Conservation (phyloP, 1,140 invertebrate species). For the Polypedilum pembai region DNA sequence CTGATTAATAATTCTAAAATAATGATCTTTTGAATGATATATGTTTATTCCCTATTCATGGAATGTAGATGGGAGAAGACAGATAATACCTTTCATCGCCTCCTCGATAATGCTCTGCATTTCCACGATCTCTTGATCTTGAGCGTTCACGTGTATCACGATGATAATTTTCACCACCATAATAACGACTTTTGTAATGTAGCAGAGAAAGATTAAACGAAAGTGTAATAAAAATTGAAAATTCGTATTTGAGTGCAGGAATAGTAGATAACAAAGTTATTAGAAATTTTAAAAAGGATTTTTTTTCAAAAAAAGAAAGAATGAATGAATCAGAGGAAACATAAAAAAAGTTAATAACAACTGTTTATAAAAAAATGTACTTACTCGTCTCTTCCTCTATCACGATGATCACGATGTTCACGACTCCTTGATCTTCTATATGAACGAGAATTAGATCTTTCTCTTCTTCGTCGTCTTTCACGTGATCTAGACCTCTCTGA, state of each 20-base stretch:
- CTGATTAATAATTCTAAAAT: constrained; percentile 21
- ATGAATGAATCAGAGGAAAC: no score
- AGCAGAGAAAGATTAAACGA: no score
- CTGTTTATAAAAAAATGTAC: neutral
- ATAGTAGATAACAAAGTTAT: no score
- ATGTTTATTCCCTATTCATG: constrained; percentile 27
- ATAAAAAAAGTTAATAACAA: no score
- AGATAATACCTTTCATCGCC: constrained; percentile 60
- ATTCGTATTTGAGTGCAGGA: no score
- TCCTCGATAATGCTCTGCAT: constrained; percentile 52
- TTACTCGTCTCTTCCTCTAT: constrained; percentile 38
- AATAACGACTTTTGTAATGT: constrained; percentile 29
- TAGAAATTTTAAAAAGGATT: no score
- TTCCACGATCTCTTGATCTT: constrained; percentile 50
- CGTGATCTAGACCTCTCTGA: constrained; percentile 59
- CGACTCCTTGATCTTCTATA: constrained; percentile 3
- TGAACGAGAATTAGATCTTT: neutral
- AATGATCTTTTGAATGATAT: constrained; percentile 28
- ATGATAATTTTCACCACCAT: constrained; percentile 45
- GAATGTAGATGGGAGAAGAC: neutral
- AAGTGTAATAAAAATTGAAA: no score
- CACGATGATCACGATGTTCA: constrained; percentile 34
- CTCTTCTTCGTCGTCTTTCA: neutral
- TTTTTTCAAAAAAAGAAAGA: no score
- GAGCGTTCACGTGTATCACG: constrained; percentile 49